Evolutionary conservation across 2,113 vertebrate genomes (phyloP).

Genomic region (Rhabdornis inornatus): DNA sequence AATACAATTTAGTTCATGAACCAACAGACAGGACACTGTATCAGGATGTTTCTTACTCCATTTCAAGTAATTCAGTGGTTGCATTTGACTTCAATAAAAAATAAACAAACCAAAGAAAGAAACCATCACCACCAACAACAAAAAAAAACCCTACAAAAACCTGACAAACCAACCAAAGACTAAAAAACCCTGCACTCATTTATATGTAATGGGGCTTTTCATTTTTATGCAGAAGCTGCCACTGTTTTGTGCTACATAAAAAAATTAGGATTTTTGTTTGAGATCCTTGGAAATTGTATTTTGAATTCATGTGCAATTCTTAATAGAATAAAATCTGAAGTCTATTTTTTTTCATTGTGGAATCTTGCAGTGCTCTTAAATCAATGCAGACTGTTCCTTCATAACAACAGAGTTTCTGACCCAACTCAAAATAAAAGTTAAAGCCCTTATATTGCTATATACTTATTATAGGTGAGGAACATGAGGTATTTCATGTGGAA

Average conservation of each 20-base stretch:
- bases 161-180: neutral
- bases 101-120: neutral
- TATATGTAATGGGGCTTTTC: neutral
- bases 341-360: neutral
- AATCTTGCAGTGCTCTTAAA: neutral
- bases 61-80: neutral
- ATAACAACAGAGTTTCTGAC: neutral
- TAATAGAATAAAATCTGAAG: neutral
- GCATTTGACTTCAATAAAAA: neutral
- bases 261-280: neutral
- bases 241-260: neutral
- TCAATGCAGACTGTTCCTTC: neutral
- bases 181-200: rapidly evolving
- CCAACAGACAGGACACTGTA: neutral
- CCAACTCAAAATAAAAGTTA: neutral
- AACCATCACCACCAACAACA: neutral
- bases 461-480: neutral
- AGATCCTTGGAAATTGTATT: neutral
- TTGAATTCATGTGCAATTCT: neutral
- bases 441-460: neutral
- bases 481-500: neutral
- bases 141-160: rapidly evolving
- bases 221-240: neutral
- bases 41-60: neutral
- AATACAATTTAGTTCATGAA: neutral